Evolutionary conservation across 2,888 invertebrate species (phyloP).

Genomic region (Timema cristinae): DNA sequence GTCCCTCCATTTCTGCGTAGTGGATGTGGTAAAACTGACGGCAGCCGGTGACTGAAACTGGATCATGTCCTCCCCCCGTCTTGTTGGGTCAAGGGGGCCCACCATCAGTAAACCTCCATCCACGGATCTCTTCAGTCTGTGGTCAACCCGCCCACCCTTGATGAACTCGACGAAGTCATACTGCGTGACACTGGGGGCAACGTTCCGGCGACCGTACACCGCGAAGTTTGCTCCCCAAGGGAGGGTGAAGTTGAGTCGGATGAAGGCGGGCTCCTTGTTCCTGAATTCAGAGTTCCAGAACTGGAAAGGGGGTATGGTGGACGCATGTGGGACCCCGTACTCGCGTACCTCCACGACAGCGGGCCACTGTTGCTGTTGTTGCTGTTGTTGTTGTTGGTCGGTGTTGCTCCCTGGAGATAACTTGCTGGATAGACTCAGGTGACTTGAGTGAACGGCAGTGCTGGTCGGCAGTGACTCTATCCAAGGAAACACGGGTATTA

Average conservation of each 20-base stretch:
- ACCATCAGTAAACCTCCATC: not conserved
- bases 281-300: slow-evolving; percentile 93
- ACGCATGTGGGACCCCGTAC: slow-evolving; percentile 76
- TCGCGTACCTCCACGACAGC: slow-evolving; percentile 75
- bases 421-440: slow-evolving; percentile 9
- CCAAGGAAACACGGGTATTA: too few relatives aligned
- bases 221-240: slow-evolving; percentile 94
- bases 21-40: slow-evolving; percentile 29
- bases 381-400: slow-evolving; percentile 42
- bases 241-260: slow-evolving; percentile 82
- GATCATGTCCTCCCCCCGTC: slow-evolving; percentile 8
- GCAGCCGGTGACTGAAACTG: slow-evolving; percentile 23
- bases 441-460: slow-evolving; percentile 61
- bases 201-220: slow-evolving; percentile 90
- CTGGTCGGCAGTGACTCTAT: slow-evolving; percentile 70
- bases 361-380: slow-evolving; percentile 58
- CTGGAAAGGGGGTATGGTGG: slow-evolving; percentile 83
- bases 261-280: slow-evolving; percentile 85
- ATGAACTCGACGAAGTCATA: slow-evolving; percentile 96
- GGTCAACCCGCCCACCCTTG: slow-evolving; percentile 77
- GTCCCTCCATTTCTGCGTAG: slow-evolving; percentile 28
- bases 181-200: slow-evolving; percentile 93
- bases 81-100: not conserved
- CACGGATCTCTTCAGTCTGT: slow-evolving; percentile 57
- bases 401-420: slow-evolving; percentile 22